These are phyloP conservation scores for Eospalax fontanierii DNA, from an alignment of 2,797 vertebrate species.

Conservation along the genomic window DNA sequence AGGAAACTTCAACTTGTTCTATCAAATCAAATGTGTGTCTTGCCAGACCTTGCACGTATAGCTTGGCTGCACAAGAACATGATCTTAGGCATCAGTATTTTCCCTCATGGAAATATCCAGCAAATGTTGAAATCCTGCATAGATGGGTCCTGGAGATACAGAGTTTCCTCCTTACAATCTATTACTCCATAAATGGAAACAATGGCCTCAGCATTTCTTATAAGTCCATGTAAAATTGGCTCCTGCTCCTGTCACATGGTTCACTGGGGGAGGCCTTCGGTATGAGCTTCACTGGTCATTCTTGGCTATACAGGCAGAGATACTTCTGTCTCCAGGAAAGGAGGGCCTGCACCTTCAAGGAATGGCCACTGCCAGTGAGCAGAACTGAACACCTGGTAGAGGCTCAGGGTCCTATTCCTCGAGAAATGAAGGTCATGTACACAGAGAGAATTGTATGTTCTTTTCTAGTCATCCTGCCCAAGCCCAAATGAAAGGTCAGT, in stretches of 20 bases:
- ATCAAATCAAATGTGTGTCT: background rate
- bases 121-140: background rate
- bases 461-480: background rate
- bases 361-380: background rate
- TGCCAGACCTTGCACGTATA: background rate
- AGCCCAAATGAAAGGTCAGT: background rate
- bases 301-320: background rate
- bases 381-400: background rate
- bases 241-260: background rate
- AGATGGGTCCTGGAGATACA: background rate
- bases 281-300: background rate
- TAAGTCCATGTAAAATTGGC: background rate
- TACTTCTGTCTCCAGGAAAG: background rate
- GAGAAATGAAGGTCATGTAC: background rate
- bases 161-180: background rate
- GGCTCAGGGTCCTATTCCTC: fast-evolving
- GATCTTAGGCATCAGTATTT: background rate
- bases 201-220: background rate
- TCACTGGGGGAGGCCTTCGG: background rate
- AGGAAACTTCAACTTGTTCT: background rate
- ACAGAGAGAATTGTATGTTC: background rate
- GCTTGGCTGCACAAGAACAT: background rate
- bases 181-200: background rate
- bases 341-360: fast-evolving
- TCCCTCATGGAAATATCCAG: background rate